Evolutionary conservation across 2,113 vertebrate genomes (phyloP).

Genomic region (Syngnathus typhle): DNA sequence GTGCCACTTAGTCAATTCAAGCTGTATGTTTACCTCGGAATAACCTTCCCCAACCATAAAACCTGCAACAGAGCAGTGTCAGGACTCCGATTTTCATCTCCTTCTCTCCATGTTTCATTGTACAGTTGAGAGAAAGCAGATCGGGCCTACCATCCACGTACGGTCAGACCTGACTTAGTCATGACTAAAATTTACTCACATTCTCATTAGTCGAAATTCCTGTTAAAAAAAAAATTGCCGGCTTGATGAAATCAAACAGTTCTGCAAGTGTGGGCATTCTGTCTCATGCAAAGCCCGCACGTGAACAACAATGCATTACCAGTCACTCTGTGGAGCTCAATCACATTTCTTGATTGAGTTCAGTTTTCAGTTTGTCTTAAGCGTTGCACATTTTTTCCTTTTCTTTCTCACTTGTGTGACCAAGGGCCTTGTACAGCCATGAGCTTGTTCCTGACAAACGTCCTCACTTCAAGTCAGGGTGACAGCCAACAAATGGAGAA

Average conservation of each 20-base stretch:
- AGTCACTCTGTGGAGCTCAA: neutral
- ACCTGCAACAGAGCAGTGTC: constrained; percentile 29
- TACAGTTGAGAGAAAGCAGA: constrained; percentile 9
- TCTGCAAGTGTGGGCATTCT: neutral
- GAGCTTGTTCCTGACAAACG: constrained; percentile 46
- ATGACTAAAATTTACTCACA: too few relatives aligned
- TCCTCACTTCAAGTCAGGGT: constrained; percentile 30
- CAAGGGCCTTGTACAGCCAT: constrained; percentile 25
- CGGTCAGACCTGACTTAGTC: too few relatives aligned
- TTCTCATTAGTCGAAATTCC: neutral
- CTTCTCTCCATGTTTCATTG: neutral
- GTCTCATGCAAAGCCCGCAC: too few relatives aligned
- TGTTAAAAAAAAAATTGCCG: too few relatives aligned
- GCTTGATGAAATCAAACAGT: neutral
- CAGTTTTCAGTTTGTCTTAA: neutral
- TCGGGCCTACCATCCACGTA: constrained; percentile 3
- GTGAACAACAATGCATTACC: too few relatives aligned
- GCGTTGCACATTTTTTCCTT: constrained; percentile 1
- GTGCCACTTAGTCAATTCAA: constrained; percentile 50
- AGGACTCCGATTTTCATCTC: constrained; percentile 20
- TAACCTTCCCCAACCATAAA: constrained; percentile 43
- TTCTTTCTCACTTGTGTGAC: constrained; percentile 30
- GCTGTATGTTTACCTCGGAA: constrained; percentile 55
- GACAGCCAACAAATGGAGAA: constrained; percentile 52
- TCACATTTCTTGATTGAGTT: neutral